A percentile compares a stretch with the other conserved stretches of the same genome.
phyloP scores from a whole-genome alignment of 2,113 vertebrate species.

The Anoplopoma fimbria region DNA sequence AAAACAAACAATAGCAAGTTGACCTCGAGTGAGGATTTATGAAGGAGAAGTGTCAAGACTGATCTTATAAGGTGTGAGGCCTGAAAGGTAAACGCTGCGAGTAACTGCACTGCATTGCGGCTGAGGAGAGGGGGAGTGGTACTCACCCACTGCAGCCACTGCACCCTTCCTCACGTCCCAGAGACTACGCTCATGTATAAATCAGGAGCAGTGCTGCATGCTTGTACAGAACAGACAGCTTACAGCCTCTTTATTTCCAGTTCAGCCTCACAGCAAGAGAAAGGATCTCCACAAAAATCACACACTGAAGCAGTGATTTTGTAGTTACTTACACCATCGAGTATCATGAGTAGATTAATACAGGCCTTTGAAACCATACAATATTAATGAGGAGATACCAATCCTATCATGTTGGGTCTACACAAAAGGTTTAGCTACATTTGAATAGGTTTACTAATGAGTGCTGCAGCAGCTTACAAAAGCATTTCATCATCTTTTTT shows the following conservation, averaged over 20 bases:
- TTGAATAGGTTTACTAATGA: constrained; percentile 20
- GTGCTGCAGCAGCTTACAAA: background rate
- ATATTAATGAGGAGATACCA: background rate
- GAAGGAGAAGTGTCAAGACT: background rate
- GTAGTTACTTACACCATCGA: background rate
- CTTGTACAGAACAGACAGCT: background rate
- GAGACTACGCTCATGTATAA: constrained; percentile 63
- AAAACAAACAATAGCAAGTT: background rate
- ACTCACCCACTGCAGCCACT: constrained; percentile 37
- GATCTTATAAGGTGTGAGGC: background rate
- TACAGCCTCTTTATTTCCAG: background rate
- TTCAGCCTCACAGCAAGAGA: constrained; percentile 1
- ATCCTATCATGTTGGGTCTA: background rate
- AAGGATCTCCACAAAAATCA: too few species aligned
- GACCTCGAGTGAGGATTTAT: background rate
- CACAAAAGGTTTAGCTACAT: background rate
- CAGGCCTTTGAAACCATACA: background rate
- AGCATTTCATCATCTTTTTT: background rate
- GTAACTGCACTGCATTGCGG: constrained; percentile 80
- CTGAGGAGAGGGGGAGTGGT: constrained; percentile 55
- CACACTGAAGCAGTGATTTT: background rate
- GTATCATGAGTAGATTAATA: background rate
- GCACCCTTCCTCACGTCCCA: constrained; percentile 44
- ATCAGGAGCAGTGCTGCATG: constrained; percentile 41
- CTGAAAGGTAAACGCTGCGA: constrained; percentile 54